Evolutionary conservation across 64 coral and sea anemone species (phyloP), one percentile per base, ranked within the genome.

Genomic region (Dendrophyllia cribrosa): DNA sequence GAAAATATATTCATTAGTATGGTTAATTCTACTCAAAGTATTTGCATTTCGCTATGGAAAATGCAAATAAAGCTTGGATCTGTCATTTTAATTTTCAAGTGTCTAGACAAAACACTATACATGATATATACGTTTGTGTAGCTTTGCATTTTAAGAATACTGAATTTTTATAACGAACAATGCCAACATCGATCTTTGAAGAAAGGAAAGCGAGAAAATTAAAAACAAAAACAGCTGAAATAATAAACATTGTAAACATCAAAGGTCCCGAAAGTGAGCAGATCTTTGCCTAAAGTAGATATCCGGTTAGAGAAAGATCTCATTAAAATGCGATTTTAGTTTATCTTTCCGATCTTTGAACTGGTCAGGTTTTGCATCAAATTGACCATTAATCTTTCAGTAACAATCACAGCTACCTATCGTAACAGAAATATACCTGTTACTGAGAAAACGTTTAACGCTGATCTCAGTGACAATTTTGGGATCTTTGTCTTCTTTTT

Each of bases 31-130:
- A 15, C 44, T 20, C 45, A 72, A 2, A 11, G 24, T 43, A 72
- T 72, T 45, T 44, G 11, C 23, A 26, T 45, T 43, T 19, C 21
- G 9, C 7, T 1, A 61, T 44, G n/a, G 25, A 34, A 59, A 80
- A 80, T 80, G 77, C 21, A 48, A 45, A 64, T 64, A 5, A n/a
- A 43, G 10, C 11, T 10, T 48, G 44, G 64, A 84, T 84, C 44
- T 84, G 80, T 63, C 8, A 84, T 84, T 84, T 84, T 47, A 24
- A 60, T 80, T 59, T 80, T 70, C 10, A 45, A 65, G 7, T 59
- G 78, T 82, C 60, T 68, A 84, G 80, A 84, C 80, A 84, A 84
- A 84, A 21, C 21, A 22, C 43, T 48, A 51, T 24, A 14, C 14
- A 46, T 67, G 61, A 17, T 67, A 47, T 68, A 50, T 49, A 14